Percentiles rank a stretch among this genome's conserved stretches.
phyloP scores from a whole-genome alignment of 2,797 vertebrate genomes.

The Sciurus carolinensis region DNA sequence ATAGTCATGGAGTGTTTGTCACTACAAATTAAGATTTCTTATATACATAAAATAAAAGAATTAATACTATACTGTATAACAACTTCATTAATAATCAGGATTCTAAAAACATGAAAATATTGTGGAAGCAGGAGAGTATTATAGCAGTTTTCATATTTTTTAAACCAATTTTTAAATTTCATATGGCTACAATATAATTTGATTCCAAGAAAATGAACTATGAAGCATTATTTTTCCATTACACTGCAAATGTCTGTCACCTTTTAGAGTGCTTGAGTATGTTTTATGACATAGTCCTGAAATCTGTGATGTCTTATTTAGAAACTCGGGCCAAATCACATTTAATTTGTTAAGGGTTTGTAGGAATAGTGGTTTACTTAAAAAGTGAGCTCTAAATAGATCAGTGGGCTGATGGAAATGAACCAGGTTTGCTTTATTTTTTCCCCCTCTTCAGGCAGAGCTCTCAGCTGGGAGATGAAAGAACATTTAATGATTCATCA shows the following conservation, averaged over 20 bases:
- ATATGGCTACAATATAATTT: not conserved
- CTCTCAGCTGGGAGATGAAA: conserved; percentile 93
- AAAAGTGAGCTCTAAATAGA: conserved; percentile 31
- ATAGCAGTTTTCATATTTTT: not conserved
- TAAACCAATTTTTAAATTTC: not conserved
- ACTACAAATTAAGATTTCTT: conserved; percentile 41
- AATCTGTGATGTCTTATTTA: conserved; percentile 42
- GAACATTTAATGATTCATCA: conserved; percentile 95
- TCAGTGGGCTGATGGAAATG: conserved; percentile 38
- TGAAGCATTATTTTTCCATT: conserved; percentile 53
- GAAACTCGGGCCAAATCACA: not conserved
- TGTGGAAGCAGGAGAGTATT: not conserved
- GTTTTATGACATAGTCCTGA: conserved; percentile 47
- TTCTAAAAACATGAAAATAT: not conserved
- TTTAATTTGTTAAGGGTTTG: conserved; percentile 42
- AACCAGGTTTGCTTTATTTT: conserved; percentile 68
- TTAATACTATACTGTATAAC: conserved; percentile 33
- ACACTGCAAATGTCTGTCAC: not conserved
- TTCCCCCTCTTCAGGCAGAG: conserved; percentile 91
- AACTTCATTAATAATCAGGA: conserved; percentile 45
- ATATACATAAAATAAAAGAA: not conserved
- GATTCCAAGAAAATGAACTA: conserved; percentile 29
- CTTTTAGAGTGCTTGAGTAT: conserved; percentile 22
- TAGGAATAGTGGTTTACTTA: not conserved
- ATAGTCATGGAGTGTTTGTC: not conserved